Evolutionary conservation across 1,140 invertebrate genomes (phyloP).

Genomic region (Brachionus rubens): DNA sequence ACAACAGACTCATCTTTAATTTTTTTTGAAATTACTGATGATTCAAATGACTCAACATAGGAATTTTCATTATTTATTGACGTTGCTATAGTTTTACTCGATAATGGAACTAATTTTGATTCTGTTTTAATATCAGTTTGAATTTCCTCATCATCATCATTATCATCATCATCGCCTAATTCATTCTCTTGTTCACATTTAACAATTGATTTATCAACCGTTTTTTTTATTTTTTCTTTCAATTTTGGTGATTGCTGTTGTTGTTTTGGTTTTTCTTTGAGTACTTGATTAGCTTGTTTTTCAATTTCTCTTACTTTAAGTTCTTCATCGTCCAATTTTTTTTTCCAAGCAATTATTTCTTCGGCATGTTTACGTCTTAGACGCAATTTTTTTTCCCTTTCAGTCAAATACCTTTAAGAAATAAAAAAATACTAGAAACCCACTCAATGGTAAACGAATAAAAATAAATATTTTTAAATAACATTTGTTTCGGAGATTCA

Average conservation of each 20-base stretch:
- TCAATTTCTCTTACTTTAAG: constrained; percentile 55
- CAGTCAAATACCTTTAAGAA: constrained; percentile 56
- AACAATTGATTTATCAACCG: neutral
- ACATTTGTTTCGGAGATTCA: no score
- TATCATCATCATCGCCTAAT: neutral
- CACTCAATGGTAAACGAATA: no score
- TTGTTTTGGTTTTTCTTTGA: constrained; percentile 21
- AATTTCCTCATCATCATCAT: neutral
- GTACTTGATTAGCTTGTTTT: constrained; percentile 49
- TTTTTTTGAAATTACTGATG: neutral
- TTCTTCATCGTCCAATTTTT: constrained; percentile 57
- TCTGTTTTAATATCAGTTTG: neutral
- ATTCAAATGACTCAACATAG: constrained; percentile 49
- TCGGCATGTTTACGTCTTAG: constrained; percentile 57
- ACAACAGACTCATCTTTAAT: neutral
- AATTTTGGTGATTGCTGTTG: neutral
- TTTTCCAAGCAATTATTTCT: constrained; percentile 58
- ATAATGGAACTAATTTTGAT: neutral
- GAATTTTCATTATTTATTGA: constrained; percentile 34
- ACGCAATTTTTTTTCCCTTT: constrained; percentile 54
- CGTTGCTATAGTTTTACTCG: neutral
- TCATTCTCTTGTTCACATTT: neutral
- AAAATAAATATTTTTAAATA: no score
- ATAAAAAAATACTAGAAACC: neutral
- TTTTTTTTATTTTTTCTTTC: neutral